Base-by-base conservation (phyloP, 2,113 vertebrate genomes). In the Progne subis region DNA sequence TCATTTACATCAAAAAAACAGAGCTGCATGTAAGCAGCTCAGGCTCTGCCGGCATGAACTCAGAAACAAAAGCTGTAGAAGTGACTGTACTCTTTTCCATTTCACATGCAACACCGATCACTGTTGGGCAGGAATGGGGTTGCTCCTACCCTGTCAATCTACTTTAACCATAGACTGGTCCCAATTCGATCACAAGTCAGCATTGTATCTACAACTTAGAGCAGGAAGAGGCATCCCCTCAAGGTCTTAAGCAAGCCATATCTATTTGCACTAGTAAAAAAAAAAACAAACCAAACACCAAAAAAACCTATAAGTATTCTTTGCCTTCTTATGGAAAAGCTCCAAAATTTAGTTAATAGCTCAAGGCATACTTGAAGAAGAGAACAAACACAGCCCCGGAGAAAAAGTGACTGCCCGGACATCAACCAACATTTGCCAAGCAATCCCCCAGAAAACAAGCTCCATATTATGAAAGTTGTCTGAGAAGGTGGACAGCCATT, bases 331-430 rank as follows among this genome's bases (percentile, higher is more conserved):
- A 63, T 2, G 26, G 59, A 80, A 81, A 60, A 76, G 46, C 28
- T 49, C 31, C 20, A 47, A 81, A 64, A 46, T 39, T n/a, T 31
- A 65, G 37, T 10, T 49, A 85, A 79, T 12, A 69, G 61, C 47
- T 92, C 37, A 75, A 68, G 46, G 61, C n/a, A 56, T 44, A 41
- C 57, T 84, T 64, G 46, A 92, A 79, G 46, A 92, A 79, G 34
- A 79, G 78, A 88, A 82, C 26, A 87, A 92, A 86, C 20, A 61
- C 12, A 69, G 21, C 2, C 25, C 11, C 0, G 0, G 28, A 57
- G 86, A 41, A 84, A 92, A 91, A 32, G 32, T 25, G 47, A 77
- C 53, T 0, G 1, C 26, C 17, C 29, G 77, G 44, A 55, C 39
- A 65, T 9, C 25, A 86, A 59, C 2, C 37, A 55, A 52, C 17